Percentiles rank a stretch among this genome's conserved stretches.
These are phyloP conservation scores for Philereme transversata DNA, from an alignment of 2,888 invertebrate genomes.

Conservation along the genomic window DNA sequence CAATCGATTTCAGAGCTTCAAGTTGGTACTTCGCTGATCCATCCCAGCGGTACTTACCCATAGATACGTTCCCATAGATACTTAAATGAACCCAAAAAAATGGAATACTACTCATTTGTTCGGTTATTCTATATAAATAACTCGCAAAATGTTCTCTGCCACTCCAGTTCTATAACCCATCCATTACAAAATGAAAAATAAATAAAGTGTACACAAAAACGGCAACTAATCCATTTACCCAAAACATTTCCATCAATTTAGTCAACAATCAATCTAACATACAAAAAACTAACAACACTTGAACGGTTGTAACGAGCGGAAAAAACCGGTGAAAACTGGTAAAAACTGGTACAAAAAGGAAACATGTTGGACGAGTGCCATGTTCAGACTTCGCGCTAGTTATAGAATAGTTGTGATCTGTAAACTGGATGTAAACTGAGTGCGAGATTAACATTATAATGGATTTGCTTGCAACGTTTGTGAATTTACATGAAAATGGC, in stretches of 20 bases:
- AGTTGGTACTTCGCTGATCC: too few relatives aligned
- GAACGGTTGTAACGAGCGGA: slow-evolving; percentile 31
- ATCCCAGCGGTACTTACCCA: too few relatives aligned
- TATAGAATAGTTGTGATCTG: slow-evolving; percentile 32
- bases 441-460: slow-evolving; percentile 31
- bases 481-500: slow-evolving; percentile 19
- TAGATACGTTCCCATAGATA: too few relatives aligned
- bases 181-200: slow-evolving; percentile 5
- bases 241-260: slow-evolving; percentile 29
- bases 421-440: slow-evolving; percentile 25
- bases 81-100: too few relatives aligned
- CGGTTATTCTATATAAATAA: too few relatives aligned
- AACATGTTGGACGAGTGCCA: slow-evolving; percentile 37
- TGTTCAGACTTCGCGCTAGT: slow-evolving; percentile 27
- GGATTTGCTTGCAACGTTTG: slow-evolving; percentile 24
- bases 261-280: slow-evolving; percentile 34
- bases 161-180: background rate
- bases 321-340: slow-evolving; percentile 29
- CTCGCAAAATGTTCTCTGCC: background rate
- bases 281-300: slow-evolving; percentile 37
- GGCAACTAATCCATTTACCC: slow-evolving; percentile 23
- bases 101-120: too few relatives aligned
- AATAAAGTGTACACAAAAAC: slow-evolving; percentile 15
- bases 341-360: slow-evolving; percentile 27
- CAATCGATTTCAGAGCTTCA: too few relatives aligned